Conservation (phyloP, 2,113 vertebrate genomes). For the Theristicus caerulescens region DNA sequence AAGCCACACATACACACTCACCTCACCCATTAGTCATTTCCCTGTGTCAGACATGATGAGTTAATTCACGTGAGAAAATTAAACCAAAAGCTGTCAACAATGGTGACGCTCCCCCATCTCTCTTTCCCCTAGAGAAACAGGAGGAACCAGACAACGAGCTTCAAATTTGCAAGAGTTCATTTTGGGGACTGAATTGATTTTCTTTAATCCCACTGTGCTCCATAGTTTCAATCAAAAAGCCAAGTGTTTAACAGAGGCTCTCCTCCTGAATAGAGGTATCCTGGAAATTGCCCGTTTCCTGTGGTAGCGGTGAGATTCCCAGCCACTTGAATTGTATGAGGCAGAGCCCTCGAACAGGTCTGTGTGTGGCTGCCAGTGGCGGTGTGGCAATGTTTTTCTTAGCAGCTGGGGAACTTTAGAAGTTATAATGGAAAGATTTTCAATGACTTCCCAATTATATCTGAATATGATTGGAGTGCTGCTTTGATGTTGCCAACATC, state of each 20-base stretch:
- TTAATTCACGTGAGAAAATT: not conserved
- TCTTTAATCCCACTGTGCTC: not conserved
- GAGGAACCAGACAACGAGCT: not conserved
- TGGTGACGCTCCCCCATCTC: fast-evolving
- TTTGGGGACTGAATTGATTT: not conserved
- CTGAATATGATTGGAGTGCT: not conserved
- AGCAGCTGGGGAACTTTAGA: slow-evolving; percentile 34
- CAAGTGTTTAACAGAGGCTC: slow-evolving; percentile 22
- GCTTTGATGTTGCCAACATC: slow-evolving; percentile 40
- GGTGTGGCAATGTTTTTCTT: not conserved
- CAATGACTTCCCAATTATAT: slow-evolving; percentile 36
- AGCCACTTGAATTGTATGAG: not conserved
- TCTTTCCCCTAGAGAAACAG: not conserved
- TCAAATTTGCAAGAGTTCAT: not conserved
- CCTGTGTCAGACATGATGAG: not conserved
- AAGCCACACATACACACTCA: not conserved
- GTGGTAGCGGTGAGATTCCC: not conserved
- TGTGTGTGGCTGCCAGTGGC: slow-evolving; percentile 18
- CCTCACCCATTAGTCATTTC: not conserved
- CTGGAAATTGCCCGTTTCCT: slow-evolving; percentile 37
- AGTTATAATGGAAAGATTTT: slow-evolving; percentile 32
- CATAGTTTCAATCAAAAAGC: slow-evolving; percentile 32
- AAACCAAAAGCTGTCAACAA: not conserved
- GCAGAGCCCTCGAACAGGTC: not conserved
- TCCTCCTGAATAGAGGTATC: not conserved